These are phyloP conservation scores for Oryzias celebensis DNA, from an alignment of 2,113 vertebrate genomes.

Conservation along the genomic window DNA sequence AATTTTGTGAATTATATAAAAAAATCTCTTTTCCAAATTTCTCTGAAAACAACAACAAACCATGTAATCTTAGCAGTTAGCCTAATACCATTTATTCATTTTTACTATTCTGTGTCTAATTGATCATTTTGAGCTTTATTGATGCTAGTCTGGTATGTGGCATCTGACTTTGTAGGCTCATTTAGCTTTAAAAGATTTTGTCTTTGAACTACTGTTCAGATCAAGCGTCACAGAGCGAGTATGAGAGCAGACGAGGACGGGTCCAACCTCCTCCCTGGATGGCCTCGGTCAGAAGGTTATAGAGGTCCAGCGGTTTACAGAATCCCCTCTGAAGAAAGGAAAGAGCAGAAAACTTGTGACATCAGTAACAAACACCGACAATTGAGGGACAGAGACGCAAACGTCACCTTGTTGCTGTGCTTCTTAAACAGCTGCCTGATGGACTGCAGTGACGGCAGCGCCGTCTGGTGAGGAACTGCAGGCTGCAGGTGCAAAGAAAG, in stretches of 20 bases:
- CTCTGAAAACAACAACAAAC: no score
- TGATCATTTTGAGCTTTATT: no score
- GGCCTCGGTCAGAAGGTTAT: constrained; percentile 66
- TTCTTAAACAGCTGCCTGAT: constrained; percentile 59
- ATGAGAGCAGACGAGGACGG: background rate
- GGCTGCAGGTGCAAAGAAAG: constrained; percentile 33
- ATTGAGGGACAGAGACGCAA: background rate
- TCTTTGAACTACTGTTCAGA: background rate
- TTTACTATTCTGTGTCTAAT: no score
- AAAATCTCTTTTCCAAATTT: no score
- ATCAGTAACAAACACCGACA: background rate
- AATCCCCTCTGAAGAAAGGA: constrained; percentile 27
- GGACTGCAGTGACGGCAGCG: constrained; percentile 54
- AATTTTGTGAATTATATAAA: no score
- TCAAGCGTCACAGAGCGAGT: background rate
- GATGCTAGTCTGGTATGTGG: no score
- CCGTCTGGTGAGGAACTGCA: constrained; percentile 38
- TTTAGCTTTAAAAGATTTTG: no score
- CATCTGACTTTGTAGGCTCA: no score
- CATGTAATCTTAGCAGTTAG: no score
- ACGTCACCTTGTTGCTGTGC: constrained; percentile 64
- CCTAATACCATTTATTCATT: no score
- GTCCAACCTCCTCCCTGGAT: constrained; percentile 72
- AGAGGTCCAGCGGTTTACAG: constrained; percentile 65
- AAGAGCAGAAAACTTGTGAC: constrained; percentile 5